Evolutionary conservation across 2,797 vertebrate genomes (phyloP).

Genomic region (Dendrocincla fuliginosa): DNA sequence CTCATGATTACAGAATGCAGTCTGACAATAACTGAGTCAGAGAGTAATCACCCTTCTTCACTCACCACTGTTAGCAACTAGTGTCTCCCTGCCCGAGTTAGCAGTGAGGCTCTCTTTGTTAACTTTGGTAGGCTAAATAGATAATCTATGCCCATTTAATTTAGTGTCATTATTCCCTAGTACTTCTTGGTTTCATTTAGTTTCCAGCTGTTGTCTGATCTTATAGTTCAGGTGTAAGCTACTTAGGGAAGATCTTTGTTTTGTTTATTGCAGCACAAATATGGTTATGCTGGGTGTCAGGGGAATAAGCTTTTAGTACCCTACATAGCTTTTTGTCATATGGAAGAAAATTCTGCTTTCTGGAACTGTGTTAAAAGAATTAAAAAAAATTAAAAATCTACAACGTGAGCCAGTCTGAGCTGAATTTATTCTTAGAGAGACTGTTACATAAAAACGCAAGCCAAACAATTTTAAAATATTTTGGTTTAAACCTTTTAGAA

Average conservation of each 20-base stretch:
- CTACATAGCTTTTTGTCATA: not conserved
- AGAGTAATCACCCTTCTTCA: not conserved
- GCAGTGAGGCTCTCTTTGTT: not conserved
- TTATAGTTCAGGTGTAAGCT: not conserved
- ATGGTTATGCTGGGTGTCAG: not conserved
- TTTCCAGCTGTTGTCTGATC: slow-evolving; percentile 27
- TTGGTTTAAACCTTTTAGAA: slow-evolving; percentile 18
- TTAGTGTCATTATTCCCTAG: not conserved
- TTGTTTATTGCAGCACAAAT: slow-evolving; percentile 25
- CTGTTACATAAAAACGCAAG: not conserved
- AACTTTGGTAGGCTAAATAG: not conserved
- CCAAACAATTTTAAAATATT: slow-evolving; percentile 28
- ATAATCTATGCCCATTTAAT: not conserved
- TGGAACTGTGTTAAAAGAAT: not conserved
- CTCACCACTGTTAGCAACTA: not conserved
- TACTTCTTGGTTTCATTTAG: not conserved
- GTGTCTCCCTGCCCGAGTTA: not conserved
- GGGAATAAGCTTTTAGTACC: slow-evolving; percentile 9
- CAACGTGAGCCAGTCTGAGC: not conserved
- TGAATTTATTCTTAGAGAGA: slow-evolving; percentile 3
- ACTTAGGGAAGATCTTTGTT: not conserved
- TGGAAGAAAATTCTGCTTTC: not conserved
- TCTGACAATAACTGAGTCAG: not conserved
- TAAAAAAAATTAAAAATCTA: not conserved
- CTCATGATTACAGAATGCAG: not conserved